phyloP scores from a whole-genome alignment of 2,113 vertebrate species.

The Saccopteryx bilineata region DNA sequence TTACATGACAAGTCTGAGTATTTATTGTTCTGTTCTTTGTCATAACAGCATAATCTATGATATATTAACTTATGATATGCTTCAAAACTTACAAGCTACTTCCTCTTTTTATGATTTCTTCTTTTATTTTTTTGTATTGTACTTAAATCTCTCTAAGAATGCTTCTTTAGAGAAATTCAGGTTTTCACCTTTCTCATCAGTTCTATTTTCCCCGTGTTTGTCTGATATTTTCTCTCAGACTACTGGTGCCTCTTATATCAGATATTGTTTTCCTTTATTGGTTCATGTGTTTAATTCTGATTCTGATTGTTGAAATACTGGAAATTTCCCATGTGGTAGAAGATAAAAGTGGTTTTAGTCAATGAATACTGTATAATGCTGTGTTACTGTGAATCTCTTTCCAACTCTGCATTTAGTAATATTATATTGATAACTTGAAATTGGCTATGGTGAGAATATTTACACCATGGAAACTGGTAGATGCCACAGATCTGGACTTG shows the following conservation, averaged over 20 bases:
- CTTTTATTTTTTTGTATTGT: neutral
- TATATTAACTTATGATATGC: neutral
- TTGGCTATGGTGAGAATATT: neutral
- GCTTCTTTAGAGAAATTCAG: neutral
- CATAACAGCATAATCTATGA: neutral
- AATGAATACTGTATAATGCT: neutral
- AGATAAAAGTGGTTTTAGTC: neutral
- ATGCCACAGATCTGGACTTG: neutral
- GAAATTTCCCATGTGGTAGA: neutral
- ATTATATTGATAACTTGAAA: constrained; percentile 1
- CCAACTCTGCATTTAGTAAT: neutral
- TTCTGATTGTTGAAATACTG: neutral
- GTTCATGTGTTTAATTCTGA: neutral
- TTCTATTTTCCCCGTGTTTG: neutral
- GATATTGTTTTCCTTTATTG: neutral
- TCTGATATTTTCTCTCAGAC: neutral
- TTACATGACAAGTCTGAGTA: constrained; percentile 28
- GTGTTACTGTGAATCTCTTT: neutral
- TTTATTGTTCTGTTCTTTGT: neutral
- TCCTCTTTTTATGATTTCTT: constrained; percentile 25
- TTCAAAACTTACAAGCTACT: constrained; percentile 2
- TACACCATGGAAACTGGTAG: neutral
- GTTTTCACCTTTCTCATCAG: neutral
- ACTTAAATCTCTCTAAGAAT: neutral
- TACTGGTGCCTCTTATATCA: neutral